Evolutionary conservation across 2,888 invertebrate genomes (phyloP).

Genomic region (Cancer borealis): DNA sequence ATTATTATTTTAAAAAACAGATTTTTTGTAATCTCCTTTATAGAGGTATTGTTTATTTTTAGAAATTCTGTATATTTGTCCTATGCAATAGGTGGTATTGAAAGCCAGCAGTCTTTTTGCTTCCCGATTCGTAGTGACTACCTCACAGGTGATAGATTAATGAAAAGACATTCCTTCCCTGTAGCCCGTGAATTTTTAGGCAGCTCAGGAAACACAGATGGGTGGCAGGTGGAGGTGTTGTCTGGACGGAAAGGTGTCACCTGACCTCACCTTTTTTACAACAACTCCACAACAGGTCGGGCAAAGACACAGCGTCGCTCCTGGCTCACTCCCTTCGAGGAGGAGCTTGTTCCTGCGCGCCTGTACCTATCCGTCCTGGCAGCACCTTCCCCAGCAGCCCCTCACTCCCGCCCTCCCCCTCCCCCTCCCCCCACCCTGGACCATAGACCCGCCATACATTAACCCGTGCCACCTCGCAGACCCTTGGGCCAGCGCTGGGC

Average conservation of each 20-base stretch:
- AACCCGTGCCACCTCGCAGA: constrained; percentile 73
- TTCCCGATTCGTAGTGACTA: constrained; percentile 75
- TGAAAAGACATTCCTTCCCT: constrained; percentile 76
- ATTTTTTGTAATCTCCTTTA: constrained; percentile 74
- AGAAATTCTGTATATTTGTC: constrained; percentile 75
- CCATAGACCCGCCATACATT: constrained; percentile 67
- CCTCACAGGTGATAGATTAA: constrained; percentile 77
- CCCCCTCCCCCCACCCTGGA: constrained; percentile 52
- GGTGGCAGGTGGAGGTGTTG: constrained; percentile 41
- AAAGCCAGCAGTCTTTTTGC: constrained; percentile 76
- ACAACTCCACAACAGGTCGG: background rate
- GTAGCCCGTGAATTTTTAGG: constrained; percentile 72
- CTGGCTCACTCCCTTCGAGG: background rate
- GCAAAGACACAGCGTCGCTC: background rate
- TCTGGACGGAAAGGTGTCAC: background rate
- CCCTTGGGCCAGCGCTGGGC: constrained; percentile 70
- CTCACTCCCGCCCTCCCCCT: constrained; percentile 35
- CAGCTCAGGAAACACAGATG: constrained; percentile 75
- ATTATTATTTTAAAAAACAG: constrained; percentile 63
- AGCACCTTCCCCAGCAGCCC: background rate
- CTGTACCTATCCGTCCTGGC: background rate
- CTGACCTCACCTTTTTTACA: background rate
- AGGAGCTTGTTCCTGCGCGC: constrained; percentile 7
- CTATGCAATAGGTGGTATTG: constrained; percentile 77
- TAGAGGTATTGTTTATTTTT: constrained; percentile 76